These are phyloP conservation scores for Odontocerum albicorne DNA, from an alignment of 2,888 invertebrate species.

Conservation along the genomic window DNA sequence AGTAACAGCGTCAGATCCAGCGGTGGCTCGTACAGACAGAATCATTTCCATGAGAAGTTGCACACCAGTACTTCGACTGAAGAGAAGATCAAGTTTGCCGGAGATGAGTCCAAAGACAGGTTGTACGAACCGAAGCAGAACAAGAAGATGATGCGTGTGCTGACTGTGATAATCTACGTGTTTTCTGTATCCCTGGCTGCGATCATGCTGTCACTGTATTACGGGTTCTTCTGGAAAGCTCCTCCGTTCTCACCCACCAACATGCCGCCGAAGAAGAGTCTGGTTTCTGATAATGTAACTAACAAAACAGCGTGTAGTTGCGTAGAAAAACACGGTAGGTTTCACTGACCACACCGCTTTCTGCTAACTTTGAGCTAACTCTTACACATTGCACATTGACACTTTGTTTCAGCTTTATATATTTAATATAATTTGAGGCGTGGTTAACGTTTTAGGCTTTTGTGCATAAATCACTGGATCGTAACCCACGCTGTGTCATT, in stretches of 20 bases:
- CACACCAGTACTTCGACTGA: conserved; percentile 42
- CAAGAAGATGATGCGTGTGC: conserved; percentile 85
- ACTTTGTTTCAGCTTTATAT: no score
- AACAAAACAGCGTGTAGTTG: conserved; percentile 29
- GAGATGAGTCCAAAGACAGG: conserved; percentile 66
- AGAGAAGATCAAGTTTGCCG: conserved; percentile 68
- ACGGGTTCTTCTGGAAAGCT: conserved; percentile 89
- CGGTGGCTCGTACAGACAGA: conserved; percentile 49
- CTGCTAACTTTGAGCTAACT: conserved; percentile 1
- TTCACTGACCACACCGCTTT: conserved; percentile 21
- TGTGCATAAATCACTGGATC: no score
- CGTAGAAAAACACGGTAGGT: conserved; percentile 34
- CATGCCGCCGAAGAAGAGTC: conserved; percentile 42
- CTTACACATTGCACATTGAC: neutral
- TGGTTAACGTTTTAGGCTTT: no score
- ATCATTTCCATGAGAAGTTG: conserved; percentile 37
- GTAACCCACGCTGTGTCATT: no score
- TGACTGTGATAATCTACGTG: conserved; percentile 92
- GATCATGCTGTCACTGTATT: conserved; percentile 90
- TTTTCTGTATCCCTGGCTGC: conserved; percentile 93
- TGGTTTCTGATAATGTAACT: conserved; percentile 30
- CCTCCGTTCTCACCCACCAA: conserved; percentile 56
- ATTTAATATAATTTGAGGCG: no score
- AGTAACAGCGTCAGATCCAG: conserved; percentile 59
- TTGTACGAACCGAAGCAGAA: conserved; percentile 82